Base-by-base conservation (phyloP, 2,888 invertebrate species). In the Gonocerus acuteangulatus region DNA sequence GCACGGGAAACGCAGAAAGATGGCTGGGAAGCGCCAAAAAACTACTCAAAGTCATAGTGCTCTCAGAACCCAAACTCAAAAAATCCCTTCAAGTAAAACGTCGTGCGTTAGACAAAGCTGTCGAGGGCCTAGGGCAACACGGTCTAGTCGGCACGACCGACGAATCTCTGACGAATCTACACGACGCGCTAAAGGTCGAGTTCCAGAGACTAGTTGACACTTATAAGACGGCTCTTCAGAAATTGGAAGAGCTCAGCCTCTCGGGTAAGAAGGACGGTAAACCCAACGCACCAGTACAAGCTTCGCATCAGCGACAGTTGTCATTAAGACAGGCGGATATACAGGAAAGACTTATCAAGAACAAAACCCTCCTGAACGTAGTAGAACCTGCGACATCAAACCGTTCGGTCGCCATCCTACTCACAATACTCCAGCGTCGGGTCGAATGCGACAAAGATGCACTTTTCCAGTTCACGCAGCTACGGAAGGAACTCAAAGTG, bases 391-490 rank as follows among this genome's bases (percentile, higher is more conserved):
- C 89, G 62, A 78, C 93, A 68, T 89, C 89, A 71, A 89, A 89
- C 72, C 86, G 87, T 27, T 85, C 85, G 2, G 73, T 93, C 69
- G 84, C 89, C 70, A 87, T 89, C 73, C 78, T 94, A 58, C 77
- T 93, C 63, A 80, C 75, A 18, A 77, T 78, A 48, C 77, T 94
- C 42, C 83, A 86, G 48, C 81, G 85, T 21, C 79, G 94, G 65
- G 91, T 94, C 48, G 90, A 94, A 73, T 87, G 87, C 71, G 94
- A 94, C 77, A 94, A 95, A 74, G 89, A 92, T 61, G 89, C 89
- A 57, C 76, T 95, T 45, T 79, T 82, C 69, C 80, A 82, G 71
- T 82, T 81, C 73, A 81, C 80, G 1, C 80, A 80, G 65, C 71
- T 82, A 48, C 74, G 78, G 60, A 79, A 78, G 66, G 77, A 78